Percentiles rank a stretch among this genome's conserved stretches.
phyloP scores from a whole-genome alignment of 2,888 invertebrate species.

The Tribolium freemani region DNA sequence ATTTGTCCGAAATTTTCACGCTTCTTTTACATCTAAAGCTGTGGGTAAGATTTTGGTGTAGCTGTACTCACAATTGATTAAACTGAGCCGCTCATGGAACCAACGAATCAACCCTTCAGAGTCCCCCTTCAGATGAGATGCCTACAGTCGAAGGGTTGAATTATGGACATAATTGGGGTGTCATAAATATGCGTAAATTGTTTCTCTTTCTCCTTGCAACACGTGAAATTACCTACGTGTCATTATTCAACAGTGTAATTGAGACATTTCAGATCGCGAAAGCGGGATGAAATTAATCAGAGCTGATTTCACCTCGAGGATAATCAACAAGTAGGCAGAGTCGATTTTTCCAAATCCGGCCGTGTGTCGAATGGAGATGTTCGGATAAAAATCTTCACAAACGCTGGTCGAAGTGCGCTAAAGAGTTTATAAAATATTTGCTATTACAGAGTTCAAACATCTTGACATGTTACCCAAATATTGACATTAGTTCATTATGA shows the following conservation, averaged over 20 bases:
- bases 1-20: slow-evolving; percentile 32
- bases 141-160: slow-evolving; percentile 62
- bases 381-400: neutral
- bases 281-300: slow-evolving; percentile 26
- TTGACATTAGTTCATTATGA: slow-evolving; percentile 51
- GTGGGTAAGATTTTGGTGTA: slow-evolving; percentile 48
- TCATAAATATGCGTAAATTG: slow-evolving; percentile 63
- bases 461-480: slow-evolving; percentile 50
- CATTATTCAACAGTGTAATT: slow-evolving; percentile 34
- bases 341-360: slow-evolving; percentile 26
- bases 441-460: slow-evolving; percentile 46
- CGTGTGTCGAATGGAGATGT: slow-evolving; percentile 1
- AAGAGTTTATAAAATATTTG: slow-evolving; percentile 43
- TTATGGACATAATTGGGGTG: slow-evolving; percentile 64
- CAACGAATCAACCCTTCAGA: slow-evolving; percentile 48
- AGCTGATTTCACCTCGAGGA: slow-evolving; percentile 1
- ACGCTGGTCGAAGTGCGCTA: slow-evolving; percentile 17
- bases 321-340: slow-evolving; percentile 32
- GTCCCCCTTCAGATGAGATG: slow-evolving; percentile 57
- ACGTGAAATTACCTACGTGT: too few species aligned
- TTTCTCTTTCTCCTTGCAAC: slow-evolving; percentile 51
- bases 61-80: slow-evolving; percentile 63
- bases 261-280: slow-evolving; percentile 32
- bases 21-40: too few species aligned
- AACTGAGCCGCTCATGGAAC: slow-evolving; percentile 56